A percentile compares a stretch with the other conserved stretches of the same genome.
Evolutionary conservation across 2,113 vertebrate species (phyloP).

Genomic region (Agelaius phoeniceus): DNA sequence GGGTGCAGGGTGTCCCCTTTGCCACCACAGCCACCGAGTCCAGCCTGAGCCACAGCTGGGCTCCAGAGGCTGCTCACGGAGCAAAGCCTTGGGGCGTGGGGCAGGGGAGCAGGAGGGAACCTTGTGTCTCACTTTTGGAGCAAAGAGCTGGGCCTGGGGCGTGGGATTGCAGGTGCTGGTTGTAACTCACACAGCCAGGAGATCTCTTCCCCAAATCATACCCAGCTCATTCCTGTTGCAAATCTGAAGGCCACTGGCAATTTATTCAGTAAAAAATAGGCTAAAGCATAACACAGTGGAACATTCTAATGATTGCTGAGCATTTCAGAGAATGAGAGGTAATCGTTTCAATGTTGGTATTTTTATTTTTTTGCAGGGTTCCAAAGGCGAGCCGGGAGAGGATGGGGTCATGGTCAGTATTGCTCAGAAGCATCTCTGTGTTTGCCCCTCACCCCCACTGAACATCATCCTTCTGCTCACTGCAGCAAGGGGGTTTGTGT

Average conservation of each 20-base stretch:
- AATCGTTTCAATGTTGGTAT: neutral
- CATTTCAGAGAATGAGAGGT: neutral
- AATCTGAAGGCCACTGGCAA: neutral
- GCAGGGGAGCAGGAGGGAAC: neutral
- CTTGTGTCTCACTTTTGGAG: neutral
- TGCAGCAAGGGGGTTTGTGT: neutral
- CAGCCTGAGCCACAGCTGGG: neutral
- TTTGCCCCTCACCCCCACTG: neutral
- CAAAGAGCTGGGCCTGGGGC: neutral
- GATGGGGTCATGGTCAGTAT: constrained; percentile 80
- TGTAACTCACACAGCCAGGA: neutral
- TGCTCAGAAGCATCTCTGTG: neutral
- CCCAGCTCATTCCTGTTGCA: neutral
- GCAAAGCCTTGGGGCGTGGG: neutral
- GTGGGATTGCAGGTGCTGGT: neutral
- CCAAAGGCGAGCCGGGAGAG: constrained; percentile 81
- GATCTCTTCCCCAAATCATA: neutral
- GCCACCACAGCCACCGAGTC: neutral
- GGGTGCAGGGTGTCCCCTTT: neutral
- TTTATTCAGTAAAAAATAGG: neutral
- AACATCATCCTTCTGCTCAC: neutral
- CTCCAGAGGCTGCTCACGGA: neutral
- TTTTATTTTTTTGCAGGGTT: constrained; percentile 58
- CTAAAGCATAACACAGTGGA: neutral
- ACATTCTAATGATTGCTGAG: neutral